Evolutionary conservation across 2,888 invertebrate species (phyloP), one percentile per base, ranked within the genome.

Genomic region (Luffia ferchaultella): DNA sequence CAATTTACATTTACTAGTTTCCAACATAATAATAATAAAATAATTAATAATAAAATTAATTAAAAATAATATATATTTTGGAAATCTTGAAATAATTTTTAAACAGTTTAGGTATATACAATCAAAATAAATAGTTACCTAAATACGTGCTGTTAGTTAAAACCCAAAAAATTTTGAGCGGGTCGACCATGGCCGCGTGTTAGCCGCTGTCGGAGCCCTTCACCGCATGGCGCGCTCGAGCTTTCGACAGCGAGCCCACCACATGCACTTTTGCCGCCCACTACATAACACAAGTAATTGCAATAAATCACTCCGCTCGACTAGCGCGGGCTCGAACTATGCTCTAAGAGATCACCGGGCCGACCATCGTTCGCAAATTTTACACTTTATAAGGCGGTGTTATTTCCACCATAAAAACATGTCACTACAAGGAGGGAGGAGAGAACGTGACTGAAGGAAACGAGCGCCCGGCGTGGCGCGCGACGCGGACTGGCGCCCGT

Each of bases 91-190:
- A n/a, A n/a, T n/a, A n/a, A n/a, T n/a, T n/a, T n/a, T n/a, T n/a
- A n/a, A n/a, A n/a, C n/a, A n/a, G n/a, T n/a, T n/a, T n/a, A n/a
- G n/a, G n/a, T n/a, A n/a, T n/a, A n/a, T n/a, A n/a, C n/a, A n/a
- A n/a, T n/a, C n/a, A n/a, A n/a, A n/a, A n/a, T n/a, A n/a, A n/a
- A n/a, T 3, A 62, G 71, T 67, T 87, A 92, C 92, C 91, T 73
- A 92, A 76, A 71, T 91, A 92, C 67, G 91, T 91, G 86, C 91
- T 92, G 86, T 92, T 92, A 83, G 91, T 92, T 70, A 92, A 87
- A 84, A 92, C 91, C 92, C 92, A 92, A 78, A 92, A 90, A 75
- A 92, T 89, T 85, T 92, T 92, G 73, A 92, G 87, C 71, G 92
- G 91, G 86, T 92, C 91, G 76, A 92, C 91, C 91, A 92, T 92